Evolutionary conservation across 2,113 vertebrate species (phyloP).

Genomic region (Leptosomus discolor): DNA sequence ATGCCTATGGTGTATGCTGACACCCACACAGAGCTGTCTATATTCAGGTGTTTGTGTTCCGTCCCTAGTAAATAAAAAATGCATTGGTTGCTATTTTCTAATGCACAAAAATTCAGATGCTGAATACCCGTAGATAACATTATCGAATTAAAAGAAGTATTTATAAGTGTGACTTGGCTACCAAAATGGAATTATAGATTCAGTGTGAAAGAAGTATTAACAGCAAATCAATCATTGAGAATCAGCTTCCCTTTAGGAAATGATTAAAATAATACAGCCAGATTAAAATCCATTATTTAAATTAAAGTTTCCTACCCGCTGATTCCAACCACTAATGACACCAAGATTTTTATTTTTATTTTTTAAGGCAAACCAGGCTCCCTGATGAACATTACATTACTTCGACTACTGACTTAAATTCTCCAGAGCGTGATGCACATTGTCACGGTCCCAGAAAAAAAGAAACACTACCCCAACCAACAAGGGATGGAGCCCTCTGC

Average conservation of each 20-base stretch:
- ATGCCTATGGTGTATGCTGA: fast-evolving
- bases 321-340: neutral
- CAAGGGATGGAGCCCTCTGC: neutral
- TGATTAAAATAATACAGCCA: fast-evolving
- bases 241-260: neutral
- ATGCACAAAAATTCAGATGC: neutral
- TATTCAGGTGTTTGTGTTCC: neutral
- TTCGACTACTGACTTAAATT: neutral
- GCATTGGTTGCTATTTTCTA: neutral
- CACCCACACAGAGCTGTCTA: neutral
- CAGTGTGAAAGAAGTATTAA: neutral
- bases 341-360: too few relatives aligned
- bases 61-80: neutral
- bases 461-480: neutral
- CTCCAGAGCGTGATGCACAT: neutral
- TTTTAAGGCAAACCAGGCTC: neutral
- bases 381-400: neutral
- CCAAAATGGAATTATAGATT: neutral
- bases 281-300: neutral
- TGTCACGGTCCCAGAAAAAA: neutral
- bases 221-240: neutral
- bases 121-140: neutral
- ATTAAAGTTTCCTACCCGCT: neutral
- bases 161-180: neutral
- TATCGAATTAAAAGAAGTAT: neutral